Evolutionary conservation across 2,113 vertebrate genomes (phyloP).

Genomic region (Nibea albiflora): DNA sequence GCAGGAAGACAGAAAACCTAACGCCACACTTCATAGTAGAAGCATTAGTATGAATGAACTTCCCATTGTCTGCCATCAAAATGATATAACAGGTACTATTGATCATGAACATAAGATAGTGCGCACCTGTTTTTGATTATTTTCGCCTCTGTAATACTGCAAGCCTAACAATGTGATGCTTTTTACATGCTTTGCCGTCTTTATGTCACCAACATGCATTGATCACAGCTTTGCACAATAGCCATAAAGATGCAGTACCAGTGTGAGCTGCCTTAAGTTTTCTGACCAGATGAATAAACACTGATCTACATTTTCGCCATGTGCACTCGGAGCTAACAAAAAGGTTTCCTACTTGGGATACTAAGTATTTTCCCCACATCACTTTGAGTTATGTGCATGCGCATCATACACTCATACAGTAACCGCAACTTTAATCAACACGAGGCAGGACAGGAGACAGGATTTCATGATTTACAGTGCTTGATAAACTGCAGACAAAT

Average conservation of each 20-base stretch:
- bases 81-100: no score
- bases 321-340: background rate
- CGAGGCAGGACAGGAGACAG: background rate
- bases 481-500: conserved; percentile 20
- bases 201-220: background rate
- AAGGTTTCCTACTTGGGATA: background rate
- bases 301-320: no score
- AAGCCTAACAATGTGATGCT: no score
- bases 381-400: background rate
- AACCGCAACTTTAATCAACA: background rate
- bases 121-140: no score
- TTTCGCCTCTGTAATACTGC: no score
- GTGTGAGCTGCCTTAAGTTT: background rate
- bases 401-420: background rate
- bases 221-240: background rate
- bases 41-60: background rate
- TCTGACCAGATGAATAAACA: no score
- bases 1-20: background rate
- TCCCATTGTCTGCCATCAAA: background rate
- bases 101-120: no score
- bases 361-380: background rate
- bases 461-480: background rate
- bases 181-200: background rate
- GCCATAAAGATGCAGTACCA: background rate
- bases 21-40: background rate